These are phyloP conservation scores for Pimpla rufipes DNA, from an alignment of 2,888 invertebrate genomes.

Conservation along the genomic window DNA sequence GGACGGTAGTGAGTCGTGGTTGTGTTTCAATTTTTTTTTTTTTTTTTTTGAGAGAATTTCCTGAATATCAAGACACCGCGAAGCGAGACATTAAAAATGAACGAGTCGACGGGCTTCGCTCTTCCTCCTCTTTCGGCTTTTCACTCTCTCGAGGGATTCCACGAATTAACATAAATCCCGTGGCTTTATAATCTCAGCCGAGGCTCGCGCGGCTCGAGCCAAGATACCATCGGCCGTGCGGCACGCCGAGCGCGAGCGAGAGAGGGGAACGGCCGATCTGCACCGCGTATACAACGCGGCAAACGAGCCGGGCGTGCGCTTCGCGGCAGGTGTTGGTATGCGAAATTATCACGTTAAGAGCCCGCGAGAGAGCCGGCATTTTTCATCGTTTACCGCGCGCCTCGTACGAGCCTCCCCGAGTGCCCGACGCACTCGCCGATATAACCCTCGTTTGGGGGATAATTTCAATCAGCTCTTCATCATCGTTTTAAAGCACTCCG, in stretches of 20 bases:
- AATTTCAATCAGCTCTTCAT: constrained; percentile 71
- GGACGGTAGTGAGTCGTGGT: too few species aligned
- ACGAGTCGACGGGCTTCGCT: constrained; percentile 12
- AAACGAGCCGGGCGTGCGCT: constrained; percentile 63
- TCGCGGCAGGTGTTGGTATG: constrained; percentile 77
- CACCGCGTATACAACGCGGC: constrained; percentile 68
- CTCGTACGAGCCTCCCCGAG: constrained; percentile 6
- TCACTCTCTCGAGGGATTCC: constrained; percentile 74
- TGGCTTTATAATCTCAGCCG: constrained; percentile 81
- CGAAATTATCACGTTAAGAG: constrained; percentile 80
- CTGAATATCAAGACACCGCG: too few species aligned
- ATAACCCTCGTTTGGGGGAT: constrained; percentile 70
- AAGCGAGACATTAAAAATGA: too few species aligned
- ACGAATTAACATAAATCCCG: constrained; percentile 75
- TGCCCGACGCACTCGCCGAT: constrained; percentile 65
- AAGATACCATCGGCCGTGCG: constrained; percentile 80
- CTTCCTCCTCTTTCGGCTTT: not conserved
- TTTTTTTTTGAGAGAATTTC: too few species aligned
- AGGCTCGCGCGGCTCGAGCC: constrained; percentile 72
- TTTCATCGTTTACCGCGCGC: constrained; percentile 70
- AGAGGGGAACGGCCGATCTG: constrained; percentile 51
- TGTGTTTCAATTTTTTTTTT: too few species aligned
- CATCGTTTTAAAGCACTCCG: constrained; percentile 52
- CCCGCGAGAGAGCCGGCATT: constrained; percentile 72
- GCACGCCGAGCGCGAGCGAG: constrained; percentile 63